phyloP scores from a whole-genome alignment of 2,113 vertebrate genomes.

The Erythrocercus mccallii region DNA sequence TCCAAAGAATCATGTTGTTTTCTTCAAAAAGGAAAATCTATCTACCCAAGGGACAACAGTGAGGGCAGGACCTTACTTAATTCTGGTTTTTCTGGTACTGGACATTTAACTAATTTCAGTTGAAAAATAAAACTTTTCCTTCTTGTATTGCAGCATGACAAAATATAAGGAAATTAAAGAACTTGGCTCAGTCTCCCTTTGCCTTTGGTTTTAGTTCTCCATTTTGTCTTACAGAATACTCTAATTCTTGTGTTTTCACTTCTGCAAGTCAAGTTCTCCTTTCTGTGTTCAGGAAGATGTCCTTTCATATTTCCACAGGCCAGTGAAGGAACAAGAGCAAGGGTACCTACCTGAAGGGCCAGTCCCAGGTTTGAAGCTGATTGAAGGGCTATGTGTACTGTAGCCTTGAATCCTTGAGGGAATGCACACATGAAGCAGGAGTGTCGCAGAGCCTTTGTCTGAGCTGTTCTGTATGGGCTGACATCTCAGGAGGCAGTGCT shows the following conservation, averaged over 20 bases:
- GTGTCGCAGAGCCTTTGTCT: not conserved
- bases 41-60: not conserved
- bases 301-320: not conserved
- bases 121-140: not conserved
- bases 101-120: not conserved
- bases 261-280: not conserved
- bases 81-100: not conserved
- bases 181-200: not conserved
- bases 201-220: not conserved
- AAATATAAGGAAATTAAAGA: not conserved
- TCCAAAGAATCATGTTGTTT: rapidly evolving
- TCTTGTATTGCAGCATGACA: not conserved
- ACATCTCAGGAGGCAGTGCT: not conserved
- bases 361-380: not conserved
- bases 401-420: not conserved
- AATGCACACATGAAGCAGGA: not conserved
- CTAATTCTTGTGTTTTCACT: not conserved
- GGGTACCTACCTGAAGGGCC: not conserved
- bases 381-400: too few relatives aligned
- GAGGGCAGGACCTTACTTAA: not conserved
- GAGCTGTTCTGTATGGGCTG: not conserved
- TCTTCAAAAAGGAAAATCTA: not conserved
- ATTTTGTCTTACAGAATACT: not conserved
- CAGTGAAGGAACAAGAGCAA: not conserved
- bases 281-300: not conserved